Base-by-base conservation (phyloP, 2,888 invertebrate species). In the Endomychus coccineus region DNA sequence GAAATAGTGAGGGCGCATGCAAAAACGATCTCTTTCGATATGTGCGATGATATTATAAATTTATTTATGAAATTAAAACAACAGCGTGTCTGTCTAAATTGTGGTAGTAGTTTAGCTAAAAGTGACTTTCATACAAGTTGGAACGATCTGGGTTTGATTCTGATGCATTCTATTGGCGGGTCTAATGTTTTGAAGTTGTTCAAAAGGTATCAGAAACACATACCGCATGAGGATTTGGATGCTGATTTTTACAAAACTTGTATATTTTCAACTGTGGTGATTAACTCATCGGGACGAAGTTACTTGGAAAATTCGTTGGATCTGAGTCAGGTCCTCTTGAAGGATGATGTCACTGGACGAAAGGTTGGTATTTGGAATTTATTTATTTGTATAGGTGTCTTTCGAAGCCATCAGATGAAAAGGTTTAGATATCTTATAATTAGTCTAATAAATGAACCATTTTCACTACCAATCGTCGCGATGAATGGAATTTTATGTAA, bases 151-250 rank as follows among this genome's bases (percentile, higher is more conserved):
- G 21, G 21, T 6, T 7, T 19, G 21, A n/a, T 19, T 7, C 6
- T 19, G 21, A n/a, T 19, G 21, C 21, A 19, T 7, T 19, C 21
- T n/a, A 19, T 19, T n/a, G 21, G 21, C 6, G 21, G 21, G 21
- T 7, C 21, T n/a, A 19, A 19, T n/a, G n/a, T n/a, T n/a, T 7
- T 19, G 6, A 19, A 19, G n/a, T n/a, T 19, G 21, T 19, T 19
- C 6, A 19, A 19, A 19, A 19, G 21, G n/a, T 19, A 19, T n/a
- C 6, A n/a, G 6, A 19, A 19, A 19, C 6, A 19, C 21, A 19
- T 19, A 7, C n/a, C 21, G 6, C 21, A 19, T 19, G 21, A n/a
- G 6, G 21, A 19, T 19, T 19, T 19, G n/a, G 21, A 19, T 19
- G 6, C 6, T 19, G 6, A 6, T 7, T 19, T 19, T 19, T 19